These are phyloP conservation scores for Trimorus sp. DNA, from an alignment of 2,888 invertebrate species.

Conservation along the genomic window DNA sequence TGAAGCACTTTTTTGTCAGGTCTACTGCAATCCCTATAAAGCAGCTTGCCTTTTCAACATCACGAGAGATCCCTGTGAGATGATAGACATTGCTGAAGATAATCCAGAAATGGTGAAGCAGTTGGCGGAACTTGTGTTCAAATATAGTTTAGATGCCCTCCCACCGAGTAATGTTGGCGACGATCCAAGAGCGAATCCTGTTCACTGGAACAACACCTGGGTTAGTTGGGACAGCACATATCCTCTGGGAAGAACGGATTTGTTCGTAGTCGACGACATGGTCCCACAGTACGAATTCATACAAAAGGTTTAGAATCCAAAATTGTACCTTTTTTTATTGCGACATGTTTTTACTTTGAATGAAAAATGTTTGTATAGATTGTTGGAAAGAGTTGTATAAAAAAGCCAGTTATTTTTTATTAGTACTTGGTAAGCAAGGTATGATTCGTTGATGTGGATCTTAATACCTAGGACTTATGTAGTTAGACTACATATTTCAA, in stretches of 20 bases:
- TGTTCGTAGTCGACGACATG: background rate
- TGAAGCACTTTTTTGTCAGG: constrained; percentile 16
- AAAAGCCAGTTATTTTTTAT: too few relatives aligned
- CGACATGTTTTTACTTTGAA: too few relatives aligned
- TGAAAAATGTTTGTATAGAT: background rate
- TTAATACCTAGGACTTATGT: too few relatives aligned
- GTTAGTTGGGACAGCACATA: constrained; percentile 82
- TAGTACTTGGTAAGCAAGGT: too few relatives aligned
- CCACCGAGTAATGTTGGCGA: constrained; percentile 81
- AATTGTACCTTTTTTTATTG: too few relatives aligned
- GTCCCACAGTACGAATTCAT: background rate
- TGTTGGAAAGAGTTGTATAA: background rate
- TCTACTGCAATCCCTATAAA: constrained; percentile 19
- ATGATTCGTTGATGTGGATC: too few relatives aligned
- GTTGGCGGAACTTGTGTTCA: constrained; percentile 81
- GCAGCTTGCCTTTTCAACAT: constrained; percentile 79
- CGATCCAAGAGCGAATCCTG: constrained; percentile 83
- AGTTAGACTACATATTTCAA: too few relatives aligned
- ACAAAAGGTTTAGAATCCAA: too few relatives aligned
- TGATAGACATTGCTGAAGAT: constrained; percentile 81
- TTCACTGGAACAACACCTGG: constrained; percentile 84
- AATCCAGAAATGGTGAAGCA: constrained; percentile 80
- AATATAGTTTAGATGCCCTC: constrained; percentile 79
- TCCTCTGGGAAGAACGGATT: background rate
- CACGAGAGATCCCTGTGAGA: constrained; percentile 80